These are phyloP conservation scores for Rhegmatorhina hoffmannsi DNA, from an alignment of 2,113 vertebrate species.

Conservation along the genomic window DNA sequence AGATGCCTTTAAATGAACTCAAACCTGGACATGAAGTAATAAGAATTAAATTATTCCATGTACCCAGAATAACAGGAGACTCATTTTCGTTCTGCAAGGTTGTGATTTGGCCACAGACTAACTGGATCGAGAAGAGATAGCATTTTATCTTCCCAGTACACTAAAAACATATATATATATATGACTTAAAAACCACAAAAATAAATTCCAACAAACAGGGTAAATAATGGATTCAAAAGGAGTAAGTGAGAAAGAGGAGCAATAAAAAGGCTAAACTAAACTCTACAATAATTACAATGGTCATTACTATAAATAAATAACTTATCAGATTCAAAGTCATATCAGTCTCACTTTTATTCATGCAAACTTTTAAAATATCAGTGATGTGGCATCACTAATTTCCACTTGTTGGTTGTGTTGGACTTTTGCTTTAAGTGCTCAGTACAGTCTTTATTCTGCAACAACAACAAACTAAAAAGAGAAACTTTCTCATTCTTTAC, in stretches of 20 bases:
- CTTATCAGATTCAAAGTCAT: neutral
- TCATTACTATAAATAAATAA: neutral
- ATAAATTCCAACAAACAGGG: neutral
- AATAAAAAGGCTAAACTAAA: neutral
- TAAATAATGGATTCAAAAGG: neutral
- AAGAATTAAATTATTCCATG: neutral
- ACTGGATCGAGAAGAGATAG: neutral
- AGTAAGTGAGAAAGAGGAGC: neutral
- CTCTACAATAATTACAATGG: neutral
- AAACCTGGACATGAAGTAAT: neutral
- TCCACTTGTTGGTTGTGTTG: rapidly evolving
- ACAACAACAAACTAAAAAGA: neutral
- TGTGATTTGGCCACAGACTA: neutral
- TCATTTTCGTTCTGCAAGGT: neutral
- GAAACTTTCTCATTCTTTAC: neutral
- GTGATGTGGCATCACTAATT: neutral
- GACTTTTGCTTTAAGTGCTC: neutral
- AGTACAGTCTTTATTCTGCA: neutral
- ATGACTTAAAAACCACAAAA: neutral
- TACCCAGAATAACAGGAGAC: neutral
- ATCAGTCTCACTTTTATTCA: neutral
- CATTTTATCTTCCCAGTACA: neutral
- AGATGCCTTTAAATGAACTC: neutral
- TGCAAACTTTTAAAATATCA: neutral
- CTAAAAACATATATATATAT: neutral